Evolutionary conservation across 1,140 invertebrate genomes (phyloP).

Genomic region (Aphelinus certus): DNA sequence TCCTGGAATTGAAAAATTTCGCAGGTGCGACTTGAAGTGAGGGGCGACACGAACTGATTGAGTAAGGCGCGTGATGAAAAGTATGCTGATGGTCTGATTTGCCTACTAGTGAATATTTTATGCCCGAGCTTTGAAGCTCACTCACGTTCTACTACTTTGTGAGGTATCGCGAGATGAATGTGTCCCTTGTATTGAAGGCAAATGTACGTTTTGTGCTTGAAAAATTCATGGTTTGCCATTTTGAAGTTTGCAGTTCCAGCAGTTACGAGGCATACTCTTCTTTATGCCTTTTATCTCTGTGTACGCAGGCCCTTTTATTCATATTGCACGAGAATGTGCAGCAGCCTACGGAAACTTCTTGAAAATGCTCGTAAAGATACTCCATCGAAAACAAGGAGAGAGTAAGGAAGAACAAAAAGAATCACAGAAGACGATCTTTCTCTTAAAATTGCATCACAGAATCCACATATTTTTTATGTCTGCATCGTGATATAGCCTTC

Average conservation of each 20-base stretch:
- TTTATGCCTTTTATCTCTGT: neutral
- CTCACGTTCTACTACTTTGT: neutral
- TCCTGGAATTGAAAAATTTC: too few species aligned
- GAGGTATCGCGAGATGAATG: neutral
- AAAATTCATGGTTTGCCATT: conserved; percentile 19
- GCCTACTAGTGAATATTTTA: too few species aligned
- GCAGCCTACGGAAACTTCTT: conserved; percentile 24
- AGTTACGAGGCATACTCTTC: conserved; percentile 4
- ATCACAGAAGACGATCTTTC: conserved; percentile 6
- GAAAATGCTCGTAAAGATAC: conserved; percentile 3
- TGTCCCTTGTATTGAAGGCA: too few species aligned
- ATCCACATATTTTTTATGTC: too few species aligned
- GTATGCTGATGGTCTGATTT: neutral
- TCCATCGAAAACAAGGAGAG: too few species aligned
- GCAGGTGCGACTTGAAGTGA: neutral
- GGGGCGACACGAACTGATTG: neutral
- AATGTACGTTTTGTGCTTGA: neutral
- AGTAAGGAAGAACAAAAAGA: neutral
- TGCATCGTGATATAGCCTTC: too few species aligned
- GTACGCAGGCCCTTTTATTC: conserved; percentile 13
- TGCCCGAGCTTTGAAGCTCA: neutral
- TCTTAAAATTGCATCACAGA: neutral
- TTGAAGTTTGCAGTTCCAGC: conserved; percentile 4
- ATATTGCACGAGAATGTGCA: conserved; percentile 5
- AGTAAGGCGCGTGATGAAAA: neutral